Percentiles rank a stretch among this genome's conserved stretches.
Evolutionary conservation across 2,888 invertebrate genomes (phyloP).

Genomic region (Smittia sp.): DNA sequence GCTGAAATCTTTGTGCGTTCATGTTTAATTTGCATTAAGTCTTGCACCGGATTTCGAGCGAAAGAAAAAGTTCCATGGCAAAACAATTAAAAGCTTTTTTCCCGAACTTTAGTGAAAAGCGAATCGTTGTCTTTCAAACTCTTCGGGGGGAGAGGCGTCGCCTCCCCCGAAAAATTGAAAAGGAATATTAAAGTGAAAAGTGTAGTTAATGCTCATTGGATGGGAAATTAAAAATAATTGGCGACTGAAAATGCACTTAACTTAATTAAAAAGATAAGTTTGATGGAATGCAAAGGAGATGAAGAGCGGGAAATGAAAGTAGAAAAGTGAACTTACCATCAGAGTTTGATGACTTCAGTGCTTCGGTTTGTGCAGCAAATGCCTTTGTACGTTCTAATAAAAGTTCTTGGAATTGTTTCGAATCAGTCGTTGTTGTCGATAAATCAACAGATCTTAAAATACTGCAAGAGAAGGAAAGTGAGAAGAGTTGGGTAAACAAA

Average conservation of each 20-base stretch:
- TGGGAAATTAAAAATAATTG: slow-evolving; percentile 47
- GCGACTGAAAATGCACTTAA: slow-evolving; percentile 44
- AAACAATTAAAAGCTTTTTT: too few relatives aligned
- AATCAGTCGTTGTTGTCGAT: slow-evolving; percentile 56
- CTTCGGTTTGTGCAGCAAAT: slow-evolving; percentile 56
- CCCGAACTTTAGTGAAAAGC: too few relatives aligned
- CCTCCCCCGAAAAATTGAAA: not conserved
- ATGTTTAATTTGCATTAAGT: too few relatives aligned
- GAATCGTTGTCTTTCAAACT: too few relatives aligned
- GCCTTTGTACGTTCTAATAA: slow-evolving; percentile 75
- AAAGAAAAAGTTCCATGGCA: too few relatives aligned
- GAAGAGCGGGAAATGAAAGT: slow-evolving; percentile 38
- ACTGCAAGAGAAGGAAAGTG: slow-evolving; percentile 54
- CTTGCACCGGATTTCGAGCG: too few relatives aligned
- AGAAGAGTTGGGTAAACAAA: slow-evolving; percentile 24
- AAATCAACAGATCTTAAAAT: slow-evolving; percentile 78
- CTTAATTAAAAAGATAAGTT: slow-evolving; percentile 30
- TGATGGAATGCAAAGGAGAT: slow-evolving; percentile 40
- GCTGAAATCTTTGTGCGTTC: too few relatives aligned
- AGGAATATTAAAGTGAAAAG: slow-evolving; percentile 7
- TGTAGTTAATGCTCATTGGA: slow-evolving; percentile 6
- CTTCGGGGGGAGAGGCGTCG: not conserved
- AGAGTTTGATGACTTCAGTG: slow-evolving; percentile 55
- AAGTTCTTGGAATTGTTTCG: slow-evolving; percentile 69
- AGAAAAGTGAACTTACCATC: slow-evolving; percentile 49